Conservation (phyloP, 2,113 vertebrate species). For the Pterocles burchelli region DNA sequence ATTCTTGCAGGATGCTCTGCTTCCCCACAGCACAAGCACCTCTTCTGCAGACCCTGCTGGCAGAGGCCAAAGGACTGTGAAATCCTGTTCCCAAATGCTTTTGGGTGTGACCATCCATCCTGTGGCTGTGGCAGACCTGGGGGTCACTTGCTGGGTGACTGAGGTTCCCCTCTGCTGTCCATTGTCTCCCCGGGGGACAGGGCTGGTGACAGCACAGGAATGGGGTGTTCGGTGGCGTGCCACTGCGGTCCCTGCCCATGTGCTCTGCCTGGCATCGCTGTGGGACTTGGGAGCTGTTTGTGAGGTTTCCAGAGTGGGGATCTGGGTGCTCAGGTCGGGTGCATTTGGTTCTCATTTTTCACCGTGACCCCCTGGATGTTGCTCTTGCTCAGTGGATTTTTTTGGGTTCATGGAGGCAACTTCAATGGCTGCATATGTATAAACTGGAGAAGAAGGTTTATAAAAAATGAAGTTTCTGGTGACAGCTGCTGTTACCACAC, state of each 20-base stretch:
- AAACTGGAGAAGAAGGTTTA: neutral
- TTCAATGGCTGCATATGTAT: neutral
- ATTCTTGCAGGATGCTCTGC: neutral
- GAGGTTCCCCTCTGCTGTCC: neutral
- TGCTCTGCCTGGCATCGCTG: neutral
- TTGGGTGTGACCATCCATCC: too few species aligned
- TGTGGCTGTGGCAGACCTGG: neutral
- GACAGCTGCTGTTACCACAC: neutral
- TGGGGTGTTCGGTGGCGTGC: accelerated
- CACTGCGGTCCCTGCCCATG: accelerated
- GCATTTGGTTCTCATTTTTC: neutral
- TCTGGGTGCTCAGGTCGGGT: neutral
- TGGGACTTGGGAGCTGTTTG: neutral
- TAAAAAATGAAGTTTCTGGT: neutral
- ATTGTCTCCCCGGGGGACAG: neutral
- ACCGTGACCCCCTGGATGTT: neutral
- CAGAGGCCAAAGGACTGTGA: neutral
- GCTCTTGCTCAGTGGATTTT: neutral
- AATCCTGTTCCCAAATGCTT: neutral
- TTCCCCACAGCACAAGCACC: neutral
- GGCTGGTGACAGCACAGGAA: neutral
- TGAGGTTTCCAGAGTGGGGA: neutral
- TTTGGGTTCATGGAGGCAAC: neutral
- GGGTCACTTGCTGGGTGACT: neutral
- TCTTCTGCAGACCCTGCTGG: neutral